Percentiles rank a stretch among this genome's conserved stretches.
Evolutionary conservation across 1,140 invertebrate species (phyloP).

Genomic region (Chelonus insularis): DNA sequence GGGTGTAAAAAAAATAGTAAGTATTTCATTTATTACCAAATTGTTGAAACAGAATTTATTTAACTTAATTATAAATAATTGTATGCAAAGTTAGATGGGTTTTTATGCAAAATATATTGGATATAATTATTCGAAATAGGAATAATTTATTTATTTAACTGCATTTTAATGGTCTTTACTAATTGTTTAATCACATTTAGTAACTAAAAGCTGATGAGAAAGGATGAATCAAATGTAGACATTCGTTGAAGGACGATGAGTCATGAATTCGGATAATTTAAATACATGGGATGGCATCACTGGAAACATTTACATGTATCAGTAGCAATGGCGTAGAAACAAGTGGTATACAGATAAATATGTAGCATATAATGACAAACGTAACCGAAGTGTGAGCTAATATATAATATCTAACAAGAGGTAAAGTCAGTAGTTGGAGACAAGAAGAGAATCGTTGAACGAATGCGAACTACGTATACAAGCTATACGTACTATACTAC

Average conservation of each 20-base stretch:
- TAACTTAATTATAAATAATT: no score
- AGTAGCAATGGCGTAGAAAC: slow-evolving; percentile 28
- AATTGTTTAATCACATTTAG: slow-evolving; percentile 1
- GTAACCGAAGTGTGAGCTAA: slow-evolving; percentile 16
- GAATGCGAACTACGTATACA: not conserved
- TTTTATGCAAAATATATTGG: no score
- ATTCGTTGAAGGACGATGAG: slow-evolving; percentile 22
- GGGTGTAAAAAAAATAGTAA: no score
- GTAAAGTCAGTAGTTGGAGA: slow-evolving; percentile 4
- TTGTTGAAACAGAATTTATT: no score
- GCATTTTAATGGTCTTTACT: no score
- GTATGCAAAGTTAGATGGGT: no score
- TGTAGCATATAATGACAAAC: not conserved
- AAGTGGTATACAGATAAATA: not conserved
- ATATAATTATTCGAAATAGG: no score
- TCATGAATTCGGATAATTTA: slow-evolving; percentile 3
- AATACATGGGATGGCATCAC: not conserved
- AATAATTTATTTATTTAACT: no score
- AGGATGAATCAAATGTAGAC: slow-evolving; percentile 2
- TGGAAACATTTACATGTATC: not conserved
- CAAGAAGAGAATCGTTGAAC: not conserved
- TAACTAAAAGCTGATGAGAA: not conserved
- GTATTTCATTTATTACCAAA: no score
- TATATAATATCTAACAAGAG: slow-evolving; percentile 8
- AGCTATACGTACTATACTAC: slow-evolving; percentile 3